Conservation (phyloP, 2,888 invertebrate genomes). For the Archaeoteleia sp. region DNA sequence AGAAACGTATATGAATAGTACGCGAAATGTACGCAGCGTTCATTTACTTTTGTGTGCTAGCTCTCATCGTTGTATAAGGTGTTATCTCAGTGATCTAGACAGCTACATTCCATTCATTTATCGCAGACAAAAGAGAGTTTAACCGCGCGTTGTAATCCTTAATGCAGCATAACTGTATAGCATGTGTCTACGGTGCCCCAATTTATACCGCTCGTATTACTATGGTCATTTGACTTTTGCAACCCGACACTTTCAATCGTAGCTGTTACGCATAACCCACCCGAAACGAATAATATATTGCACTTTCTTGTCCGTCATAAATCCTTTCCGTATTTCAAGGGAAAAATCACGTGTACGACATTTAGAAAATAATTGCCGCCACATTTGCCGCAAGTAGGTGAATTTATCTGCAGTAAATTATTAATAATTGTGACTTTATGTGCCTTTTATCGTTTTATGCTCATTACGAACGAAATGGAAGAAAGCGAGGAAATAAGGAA, state of each 20-base stretch:
- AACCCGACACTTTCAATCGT: conserved; percentile 27
- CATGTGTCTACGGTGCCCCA: conserved; percentile 22
- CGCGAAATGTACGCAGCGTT: too few relatives aligned
- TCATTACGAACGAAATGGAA: conserved; percentile 20
- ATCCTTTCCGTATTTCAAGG: conserved; percentile 9
- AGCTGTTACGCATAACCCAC: conserved; percentile 15
- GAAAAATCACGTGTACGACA: neutral
- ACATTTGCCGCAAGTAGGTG: conserved; percentile 35
- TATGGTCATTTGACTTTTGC: conserved; percentile 26
- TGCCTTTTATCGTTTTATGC: conserved; percentile 25
- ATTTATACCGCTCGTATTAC: conserved; percentile 42
- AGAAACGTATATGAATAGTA: too few relatives aligned
- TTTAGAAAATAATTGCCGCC: conserved; percentile 26
- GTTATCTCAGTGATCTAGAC: conserved; percentile 36
- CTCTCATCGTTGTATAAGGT: conserved; percentile 1
- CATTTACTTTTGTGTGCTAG: too few relatives aligned
- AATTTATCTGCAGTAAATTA: conserved; percentile 38
- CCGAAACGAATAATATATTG: conserved; percentile 40
- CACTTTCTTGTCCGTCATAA: conserved; percentile 44
- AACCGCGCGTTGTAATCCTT: conserved; percentile 35
- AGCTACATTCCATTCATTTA: conserved; percentile 14
- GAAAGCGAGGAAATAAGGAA: conserved; percentile 34
- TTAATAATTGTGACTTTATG: conserved; percentile 29
- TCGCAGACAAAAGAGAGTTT: conserved; percentile 30
- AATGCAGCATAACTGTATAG: conserved; percentile 16